phyloP scores from a whole-genome alignment of 92 coral and sea anemone species.

The Nematostella vectensis region DNA sequence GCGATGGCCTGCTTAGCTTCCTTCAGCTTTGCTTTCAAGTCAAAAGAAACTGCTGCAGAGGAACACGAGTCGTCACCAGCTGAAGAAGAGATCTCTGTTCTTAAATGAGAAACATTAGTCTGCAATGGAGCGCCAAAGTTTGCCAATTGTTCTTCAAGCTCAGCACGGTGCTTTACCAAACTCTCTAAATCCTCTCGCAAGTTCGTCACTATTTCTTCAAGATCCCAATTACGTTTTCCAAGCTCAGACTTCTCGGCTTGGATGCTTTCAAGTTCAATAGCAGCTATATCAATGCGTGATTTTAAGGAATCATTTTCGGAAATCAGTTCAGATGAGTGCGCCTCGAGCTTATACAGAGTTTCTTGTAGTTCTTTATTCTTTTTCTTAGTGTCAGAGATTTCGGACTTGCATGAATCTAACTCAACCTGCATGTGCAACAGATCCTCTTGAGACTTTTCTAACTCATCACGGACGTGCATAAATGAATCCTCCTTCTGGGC shows the following conservation, averaged over 20 bases:
- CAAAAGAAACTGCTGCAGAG: slow-evolving; percentile 10
- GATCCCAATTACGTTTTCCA: slow-evolving; percentile 24
- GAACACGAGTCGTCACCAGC: neutral
- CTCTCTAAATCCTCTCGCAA: slow-evolving; percentile 53
- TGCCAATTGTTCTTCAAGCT: slow-evolving; percentile 8
- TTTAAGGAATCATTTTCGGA: slow-evolving; percentile 32
- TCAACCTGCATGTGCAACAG: slow-evolving; percentile 10
- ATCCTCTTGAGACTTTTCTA: slow-evolving; percentile 18
- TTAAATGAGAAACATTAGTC: neutral
- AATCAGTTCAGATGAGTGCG: slow-evolving; percentile 7
- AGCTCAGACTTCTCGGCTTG: slow-evolving; percentile 19
- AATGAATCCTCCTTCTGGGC: slow-evolving; percentile 37
- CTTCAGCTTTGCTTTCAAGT: slow-evolving; percentile 16
- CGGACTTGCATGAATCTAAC: slow-evolving; percentile 5
- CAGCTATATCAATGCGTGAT: slow-evolving; percentile 20
- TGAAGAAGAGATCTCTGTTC: neutral
- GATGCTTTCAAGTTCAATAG: slow-evolving; percentile 12
- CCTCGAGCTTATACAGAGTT: slow-evolving; percentile 8
- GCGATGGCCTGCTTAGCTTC: slow-evolving; percentile 12
- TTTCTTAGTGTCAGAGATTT: slow-evolving; percentile 10
- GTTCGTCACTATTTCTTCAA: slow-evolving; percentile 55
- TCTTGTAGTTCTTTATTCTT: slow-evolving; percentile 22
- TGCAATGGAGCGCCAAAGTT: slow-evolving; percentile 13
- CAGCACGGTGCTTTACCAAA: slow-evolving; percentile 11
- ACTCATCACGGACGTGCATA: slow-evolving; percentile 25